Evolutionary conservation across 2,113 vertebrate species (phyloP).

Genomic region (Orycteropus afer): DNA sequence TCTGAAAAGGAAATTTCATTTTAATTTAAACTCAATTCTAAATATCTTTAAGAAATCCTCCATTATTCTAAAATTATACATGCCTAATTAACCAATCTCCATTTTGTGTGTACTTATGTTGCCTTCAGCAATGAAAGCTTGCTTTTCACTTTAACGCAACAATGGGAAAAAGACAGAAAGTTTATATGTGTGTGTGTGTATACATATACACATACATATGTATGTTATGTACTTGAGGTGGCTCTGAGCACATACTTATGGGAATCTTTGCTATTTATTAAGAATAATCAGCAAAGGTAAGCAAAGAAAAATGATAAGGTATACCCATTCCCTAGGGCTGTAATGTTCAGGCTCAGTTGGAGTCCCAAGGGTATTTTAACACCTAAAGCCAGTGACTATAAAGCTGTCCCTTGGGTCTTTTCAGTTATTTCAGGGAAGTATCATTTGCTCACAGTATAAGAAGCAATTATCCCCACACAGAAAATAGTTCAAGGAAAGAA

Average conservation of each 20-base stretch:
- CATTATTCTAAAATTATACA: conserved; percentile 51
- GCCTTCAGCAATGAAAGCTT: conserved; percentile 41
- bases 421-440: conserved; percentile 73
- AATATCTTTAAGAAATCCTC: conserved; percentile 30
- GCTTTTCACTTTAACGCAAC: conserved; percentile 59
- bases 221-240: conserved; percentile 61
- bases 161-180: not conserved
- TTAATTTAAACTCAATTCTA: conserved; percentile 11
- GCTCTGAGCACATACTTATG: conserved; percentile 48
- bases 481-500: conserved; percentile 69
- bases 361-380: conserved; percentile 61
- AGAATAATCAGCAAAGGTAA: conserved; percentile 70
- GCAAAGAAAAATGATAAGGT: conserved; percentile 64
- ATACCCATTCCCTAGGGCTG: conserved; percentile 53
- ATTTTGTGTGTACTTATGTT: not conserved
- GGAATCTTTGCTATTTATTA: conserved; percentile 68
- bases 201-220: not conserved
- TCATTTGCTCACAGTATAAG: conserved; percentile 62
- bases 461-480: conserved; percentile 64
- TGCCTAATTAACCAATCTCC: conserved; percentile 45
- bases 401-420: conserved; percentile 67
- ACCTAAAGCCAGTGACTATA: conserved; percentile 62
- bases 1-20: conserved; percentile 48
- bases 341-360: conserved; percentile 57
- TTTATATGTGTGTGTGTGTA: not conserved